These are phyloP conservation scores for Watsonalla binaria DNA, from an alignment of 2,888 invertebrate genomes.

Conservation along the genomic window DNA sequence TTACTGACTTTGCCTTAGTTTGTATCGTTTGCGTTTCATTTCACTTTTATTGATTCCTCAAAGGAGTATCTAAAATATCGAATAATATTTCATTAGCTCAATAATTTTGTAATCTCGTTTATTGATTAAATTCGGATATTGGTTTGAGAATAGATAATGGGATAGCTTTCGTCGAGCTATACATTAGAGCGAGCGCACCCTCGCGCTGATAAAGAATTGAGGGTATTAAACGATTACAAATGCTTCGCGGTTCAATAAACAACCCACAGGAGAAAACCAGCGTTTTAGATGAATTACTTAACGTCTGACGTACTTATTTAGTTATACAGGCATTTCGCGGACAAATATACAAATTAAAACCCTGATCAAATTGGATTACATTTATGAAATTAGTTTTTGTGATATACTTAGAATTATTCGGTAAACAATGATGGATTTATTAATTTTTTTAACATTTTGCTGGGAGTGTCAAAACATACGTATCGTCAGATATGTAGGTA, in stretches of 20 bases:
- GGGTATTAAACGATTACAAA: conserved; percentile 80
- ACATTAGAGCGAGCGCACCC: conserved; percentile 55
- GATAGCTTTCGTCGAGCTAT: conserved; percentile 67
- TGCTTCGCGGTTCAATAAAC: conserved; percentile 78
- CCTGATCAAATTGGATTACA: too few relatives aligned
- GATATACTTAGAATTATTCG: too few relatives aligned
- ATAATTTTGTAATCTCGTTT: not conserved
- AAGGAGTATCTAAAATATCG: conserved; percentile 2
- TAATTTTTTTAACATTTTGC: too few relatives aligned
- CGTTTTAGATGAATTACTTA: conserved; percentile 67
- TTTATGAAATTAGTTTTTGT: too few relatives aligned
- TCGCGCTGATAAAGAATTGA: conserved; percentile 76
- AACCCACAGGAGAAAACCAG: conserved; percentile 55
- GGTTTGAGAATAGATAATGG: conserved; percentile 48
- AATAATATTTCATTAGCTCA: conserved; percentile 2
- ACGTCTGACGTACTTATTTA: conserved; percentile 23
- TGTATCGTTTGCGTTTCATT: conserved; percentile 58
- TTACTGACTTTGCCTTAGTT: conserved; percentile 67
- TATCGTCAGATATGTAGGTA: too few relatives aligned
- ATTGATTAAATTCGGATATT: conserved; percentile 32
- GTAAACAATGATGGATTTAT: too few relatives aligned
- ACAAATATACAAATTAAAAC: not conserved
- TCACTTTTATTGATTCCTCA: conserved; percentile 17
- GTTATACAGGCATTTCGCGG: not conserved
- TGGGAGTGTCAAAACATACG: too few relatives aligned